These are phyloP conservation scores for Polyploca ridens DNA, from an alignment of 2,888 invertebrate genomes.

Conservation along the genomic window DNA sequence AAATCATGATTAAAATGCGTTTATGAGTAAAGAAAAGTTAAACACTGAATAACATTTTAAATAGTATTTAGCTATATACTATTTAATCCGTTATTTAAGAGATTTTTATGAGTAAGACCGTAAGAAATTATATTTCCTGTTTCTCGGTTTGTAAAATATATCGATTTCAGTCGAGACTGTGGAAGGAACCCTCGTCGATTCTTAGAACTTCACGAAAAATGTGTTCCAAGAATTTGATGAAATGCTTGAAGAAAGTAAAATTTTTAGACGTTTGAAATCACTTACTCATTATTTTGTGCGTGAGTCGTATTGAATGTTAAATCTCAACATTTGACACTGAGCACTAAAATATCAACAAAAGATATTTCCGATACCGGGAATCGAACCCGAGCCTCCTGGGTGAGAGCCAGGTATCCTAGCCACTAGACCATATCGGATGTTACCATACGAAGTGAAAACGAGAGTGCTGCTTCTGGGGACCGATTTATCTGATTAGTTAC, in stretches of 20 bases:
- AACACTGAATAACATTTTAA: no score
- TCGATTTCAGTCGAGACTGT: not conserved
- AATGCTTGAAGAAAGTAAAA: not conserved
- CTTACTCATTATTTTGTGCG: no score
- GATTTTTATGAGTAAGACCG: no score
- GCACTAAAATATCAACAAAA: conserved; percentile 31
- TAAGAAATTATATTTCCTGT: not conserved
- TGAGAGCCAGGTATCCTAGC: conserved; percentile 88
- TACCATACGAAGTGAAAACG: no score
- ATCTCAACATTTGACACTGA: no score
- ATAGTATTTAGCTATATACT: no score
- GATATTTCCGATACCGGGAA: conserved; percentile 83
- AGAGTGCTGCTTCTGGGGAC: no score
- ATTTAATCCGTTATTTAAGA: no score
- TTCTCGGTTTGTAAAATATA: not conserved
- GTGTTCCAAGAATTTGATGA: not conserved
- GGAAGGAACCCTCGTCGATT: not conserved
- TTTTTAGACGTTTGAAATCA: no score
- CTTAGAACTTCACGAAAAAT: not conserved
- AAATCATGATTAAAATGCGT: no score
- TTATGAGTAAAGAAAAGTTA: no score
- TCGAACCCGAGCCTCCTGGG: conserved; percentile 86
- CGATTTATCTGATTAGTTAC: not conserved
- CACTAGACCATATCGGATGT: conserved; percentile 84
- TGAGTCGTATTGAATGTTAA: no score